Percentiles rank a stretch among this genome's conserved stretches.
Evolutionary conservation across 1,140 invertebrate genomes (phyloP).

Genomic region (Ceratosolen fusciceps): DNA sequence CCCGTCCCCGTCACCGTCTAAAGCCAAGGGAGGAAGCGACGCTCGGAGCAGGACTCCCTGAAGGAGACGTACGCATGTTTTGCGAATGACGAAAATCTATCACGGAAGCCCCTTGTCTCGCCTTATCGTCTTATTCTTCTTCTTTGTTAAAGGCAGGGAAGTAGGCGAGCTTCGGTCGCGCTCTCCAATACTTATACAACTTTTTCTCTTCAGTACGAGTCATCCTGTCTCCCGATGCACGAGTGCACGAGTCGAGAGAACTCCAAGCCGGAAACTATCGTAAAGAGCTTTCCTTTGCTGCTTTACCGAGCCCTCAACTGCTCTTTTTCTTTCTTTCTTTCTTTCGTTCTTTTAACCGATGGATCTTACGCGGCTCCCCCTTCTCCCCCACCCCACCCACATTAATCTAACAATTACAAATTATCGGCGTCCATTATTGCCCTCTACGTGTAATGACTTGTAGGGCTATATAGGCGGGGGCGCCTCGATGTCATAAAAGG

Average conservation of each 20-base stretch:
- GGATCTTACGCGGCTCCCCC: no score
- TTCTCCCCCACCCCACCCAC: not conserved
- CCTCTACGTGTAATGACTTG: no score
- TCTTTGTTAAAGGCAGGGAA: not conserved
- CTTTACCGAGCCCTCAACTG: constrained; percentile 12
- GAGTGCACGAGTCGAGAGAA: constrained; percentile 29
- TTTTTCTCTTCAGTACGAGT: constrained; percentile 21
- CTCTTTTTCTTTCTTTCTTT: constrained; percentile 21
- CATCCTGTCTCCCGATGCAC: constrained; percentile 2
- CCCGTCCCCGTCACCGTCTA: no score
- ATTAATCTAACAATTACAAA: constrained; percentile 5
- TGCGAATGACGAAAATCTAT: not conserved
- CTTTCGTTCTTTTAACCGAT: no score
- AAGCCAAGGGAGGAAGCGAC: no score
- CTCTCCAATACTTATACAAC: constrained; percentile 37
- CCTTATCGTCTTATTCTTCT: not conserved
- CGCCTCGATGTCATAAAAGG: not conserved
- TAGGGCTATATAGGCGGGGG: no score
- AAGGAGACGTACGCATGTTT: no score
- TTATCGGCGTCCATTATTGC: no score
- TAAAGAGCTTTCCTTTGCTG: constrained; percentile 43
- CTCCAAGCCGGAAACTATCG: constrained; percentile 32
- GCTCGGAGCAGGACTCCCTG: no score
- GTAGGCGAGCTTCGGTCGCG: constrained; percentile 14
- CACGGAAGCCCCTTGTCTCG: no score